These are phyloP conservation scores for Lithophane leautieri DNA, from an alignment of 2,888 invertebrate species.

Conservation along the genomic window DNA sequence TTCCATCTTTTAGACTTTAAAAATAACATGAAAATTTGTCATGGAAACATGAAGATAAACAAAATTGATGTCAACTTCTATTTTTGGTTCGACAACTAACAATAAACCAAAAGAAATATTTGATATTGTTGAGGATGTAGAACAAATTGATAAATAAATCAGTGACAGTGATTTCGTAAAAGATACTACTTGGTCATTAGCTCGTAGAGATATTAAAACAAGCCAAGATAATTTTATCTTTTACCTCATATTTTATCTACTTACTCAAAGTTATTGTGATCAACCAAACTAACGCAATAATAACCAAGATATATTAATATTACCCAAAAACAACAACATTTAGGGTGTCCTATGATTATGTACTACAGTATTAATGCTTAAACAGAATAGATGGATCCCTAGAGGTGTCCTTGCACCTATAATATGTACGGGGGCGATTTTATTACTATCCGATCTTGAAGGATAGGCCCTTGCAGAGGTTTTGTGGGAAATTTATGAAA, in stretches of 20 bases:
- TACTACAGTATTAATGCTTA: constrained; percentile 85
- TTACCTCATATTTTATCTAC: neutral
- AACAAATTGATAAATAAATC: neutral
- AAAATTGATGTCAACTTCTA: neutral
- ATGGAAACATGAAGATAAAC: neutral
- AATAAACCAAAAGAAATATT: neutral
- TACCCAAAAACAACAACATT: constrained; percentile 54
- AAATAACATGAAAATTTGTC: neutral
- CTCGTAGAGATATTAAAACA: neutral
- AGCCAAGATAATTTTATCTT: neutral
- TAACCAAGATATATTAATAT: constrained; percentile 50
- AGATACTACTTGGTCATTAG: too few relatives aligned
- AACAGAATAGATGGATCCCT: constrained; percentile 86
- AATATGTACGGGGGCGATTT: constrained; percentile 85
- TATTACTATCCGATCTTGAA: constrained; percentile 85
- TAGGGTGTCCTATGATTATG: constrained; percentile 70
- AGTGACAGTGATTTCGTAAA: neutral
- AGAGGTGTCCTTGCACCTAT: constrained; percentile 80
- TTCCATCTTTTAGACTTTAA: neutral
- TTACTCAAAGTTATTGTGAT: neutral
- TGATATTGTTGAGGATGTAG: neutral
- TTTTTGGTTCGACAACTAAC: neutral
- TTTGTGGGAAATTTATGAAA: constrained; percentile 82
- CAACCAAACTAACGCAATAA: constrained; percentile 26
- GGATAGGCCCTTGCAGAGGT: constrained; percentile 76